Evolutionary conservation across 2,797 vertebrate species (phyloP).

Genomic region (Gouania willdenowi): DNA sequence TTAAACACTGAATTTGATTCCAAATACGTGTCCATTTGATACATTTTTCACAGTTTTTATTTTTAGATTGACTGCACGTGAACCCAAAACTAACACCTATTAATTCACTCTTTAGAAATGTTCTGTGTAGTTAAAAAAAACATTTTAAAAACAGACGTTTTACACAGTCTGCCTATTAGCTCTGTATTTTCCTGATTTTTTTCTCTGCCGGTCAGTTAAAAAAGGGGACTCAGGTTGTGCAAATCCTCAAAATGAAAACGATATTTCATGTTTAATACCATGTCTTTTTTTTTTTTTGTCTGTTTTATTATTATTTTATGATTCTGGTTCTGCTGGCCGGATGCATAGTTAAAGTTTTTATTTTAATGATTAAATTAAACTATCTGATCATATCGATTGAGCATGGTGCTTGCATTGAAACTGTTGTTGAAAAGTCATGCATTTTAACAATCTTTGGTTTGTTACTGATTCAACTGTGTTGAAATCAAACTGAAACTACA

Average conservation of each 20-base stretch:
- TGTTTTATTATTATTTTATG: constrained; percentile 81
- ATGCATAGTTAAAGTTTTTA: constrained; percentile 97
- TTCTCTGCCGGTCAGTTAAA: constrained; percentile 98
- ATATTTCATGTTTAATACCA: constrained; percentile 72
- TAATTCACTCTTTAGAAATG: too few species aligned
- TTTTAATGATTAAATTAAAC: constrained; percentile 96
- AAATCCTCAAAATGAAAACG: constrained; percentile 96
- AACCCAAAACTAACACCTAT: too few species aligned
- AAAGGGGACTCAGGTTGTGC: constrained; percentile 92
- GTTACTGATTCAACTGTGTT: constrained; percentile 99
- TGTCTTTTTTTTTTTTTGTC: constrained; percentile 60
- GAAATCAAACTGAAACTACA: constrained; percentile 93
- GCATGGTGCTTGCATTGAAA: constrained; percentile 99
- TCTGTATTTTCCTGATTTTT: constrained; percentile 80
- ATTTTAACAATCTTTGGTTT: constrained; percentile 92
- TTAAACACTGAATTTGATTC: too few species aligned
- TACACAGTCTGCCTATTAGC: constrained; percentile 55
- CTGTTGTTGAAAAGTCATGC: constrained; percentile 95
- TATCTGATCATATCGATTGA: constrained; percentile 96
- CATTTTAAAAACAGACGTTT: too few species aligned
- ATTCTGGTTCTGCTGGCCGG: constrained; percentile 99
- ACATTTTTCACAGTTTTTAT: too few species aligned
- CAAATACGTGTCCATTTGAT: too few species aligned
- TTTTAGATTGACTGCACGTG: too few species aligned
- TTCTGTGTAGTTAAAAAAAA: too few species aligned